phyloP scores from a whole-genome alignment of 2,888 invertebrate genomes.

The Agonopterix arenella region DNA sequence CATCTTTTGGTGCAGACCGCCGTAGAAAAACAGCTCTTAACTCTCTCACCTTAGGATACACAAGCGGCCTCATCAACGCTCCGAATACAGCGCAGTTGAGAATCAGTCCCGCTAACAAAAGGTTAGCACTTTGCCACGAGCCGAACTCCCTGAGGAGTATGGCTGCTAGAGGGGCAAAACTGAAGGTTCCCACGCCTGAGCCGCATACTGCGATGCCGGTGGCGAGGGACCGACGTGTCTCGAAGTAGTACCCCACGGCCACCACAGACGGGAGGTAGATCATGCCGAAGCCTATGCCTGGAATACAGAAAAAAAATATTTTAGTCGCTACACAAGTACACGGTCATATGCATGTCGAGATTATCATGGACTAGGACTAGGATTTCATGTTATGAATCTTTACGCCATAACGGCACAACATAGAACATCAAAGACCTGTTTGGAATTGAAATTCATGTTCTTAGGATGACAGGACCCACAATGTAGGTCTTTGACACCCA shows the following conservation, averaged over 20 bases:
- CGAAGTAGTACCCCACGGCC: slow-evolving; percentile 98
- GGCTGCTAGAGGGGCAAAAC: slow-evolving; percentile 94
- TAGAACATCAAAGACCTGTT: too few species aligned
- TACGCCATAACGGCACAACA: too few species aligned
- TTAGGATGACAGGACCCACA: too few species aligned
- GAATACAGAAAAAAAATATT: slow-evolving; percentile 15
- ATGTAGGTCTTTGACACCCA: too few species aligned
- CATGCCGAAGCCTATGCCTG: slow-evolving; percentile 94
- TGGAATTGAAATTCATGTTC: too few species aligned
- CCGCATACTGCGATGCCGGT: slow-evolving; percentile 98
- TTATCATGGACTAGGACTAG: too few species aligned
- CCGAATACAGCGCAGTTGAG: slow-evolving; percentile 95
- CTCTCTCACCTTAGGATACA: slow-evolving; percentile 80
- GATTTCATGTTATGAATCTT: too few species aligned
- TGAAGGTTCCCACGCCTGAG: slow-evolving; percentile 94
- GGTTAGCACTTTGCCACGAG: slow-evolving; percentile 92
- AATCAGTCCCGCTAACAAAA: slow-evolving; percentile 94
- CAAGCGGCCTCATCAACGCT: slow-evolving; percentile 87
- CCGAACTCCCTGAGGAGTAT: slow-evolving; percentile 85
- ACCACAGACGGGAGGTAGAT: slow-evolving; percentile 98
- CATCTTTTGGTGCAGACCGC: background rate
- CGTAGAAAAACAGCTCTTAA: slow-evolving; percentile 3
- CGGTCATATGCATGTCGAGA: background rate
- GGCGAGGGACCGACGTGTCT: slow-evolving; percentile 94
- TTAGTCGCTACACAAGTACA: background rate